Evolutionary conservation across 2,888 invertebrate genomes (phyloP).

Genomic region (Isotomurus palustris): DNA sequence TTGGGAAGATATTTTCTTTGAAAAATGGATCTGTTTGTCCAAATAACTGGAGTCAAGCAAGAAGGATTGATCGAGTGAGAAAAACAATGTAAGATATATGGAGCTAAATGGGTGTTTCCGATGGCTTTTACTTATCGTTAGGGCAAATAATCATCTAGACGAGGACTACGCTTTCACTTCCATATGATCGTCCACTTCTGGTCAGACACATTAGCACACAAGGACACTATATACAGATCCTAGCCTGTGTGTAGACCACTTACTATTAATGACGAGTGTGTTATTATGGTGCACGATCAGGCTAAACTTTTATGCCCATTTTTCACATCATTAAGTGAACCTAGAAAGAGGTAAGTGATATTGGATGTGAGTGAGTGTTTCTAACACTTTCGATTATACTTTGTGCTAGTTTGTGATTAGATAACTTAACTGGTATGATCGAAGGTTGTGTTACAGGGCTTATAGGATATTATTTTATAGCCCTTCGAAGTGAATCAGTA

Average conservation of each 20-base stretch:
- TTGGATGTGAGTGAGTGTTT: no score
- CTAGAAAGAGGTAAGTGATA: not conserved
- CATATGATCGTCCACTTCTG: not conserved
- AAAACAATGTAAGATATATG: constrained; percentile 1
- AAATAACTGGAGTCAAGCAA: constrained; percentile 15
- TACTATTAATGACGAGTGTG: not conserved
- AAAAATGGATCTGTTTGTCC: constrained; percentile 35
- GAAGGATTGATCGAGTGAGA: constrained; percentile 9
- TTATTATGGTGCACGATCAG: not conserved
- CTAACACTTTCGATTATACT: no score
- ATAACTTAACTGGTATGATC: no score
- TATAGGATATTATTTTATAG: not conserved
- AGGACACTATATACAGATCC: not conserved
- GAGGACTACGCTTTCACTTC: not conserved
- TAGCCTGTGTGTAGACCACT: not conserved
- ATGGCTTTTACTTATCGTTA: not conserved
- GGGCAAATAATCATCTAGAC: not conserved
- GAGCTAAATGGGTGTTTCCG: not conserved
- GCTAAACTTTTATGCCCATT: constrained; percentile 14
- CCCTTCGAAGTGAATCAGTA: not conserved
- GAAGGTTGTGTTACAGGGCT: no score
- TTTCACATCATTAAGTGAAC: constrained; percentile 20
- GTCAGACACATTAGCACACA: not conserved
- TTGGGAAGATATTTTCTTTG: no score
- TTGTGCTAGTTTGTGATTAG: no score